phyloP scores from a whole-genome alignment of 2,113 vertebrate genomes.

The Coryphaenoides rupestris region DNA sequence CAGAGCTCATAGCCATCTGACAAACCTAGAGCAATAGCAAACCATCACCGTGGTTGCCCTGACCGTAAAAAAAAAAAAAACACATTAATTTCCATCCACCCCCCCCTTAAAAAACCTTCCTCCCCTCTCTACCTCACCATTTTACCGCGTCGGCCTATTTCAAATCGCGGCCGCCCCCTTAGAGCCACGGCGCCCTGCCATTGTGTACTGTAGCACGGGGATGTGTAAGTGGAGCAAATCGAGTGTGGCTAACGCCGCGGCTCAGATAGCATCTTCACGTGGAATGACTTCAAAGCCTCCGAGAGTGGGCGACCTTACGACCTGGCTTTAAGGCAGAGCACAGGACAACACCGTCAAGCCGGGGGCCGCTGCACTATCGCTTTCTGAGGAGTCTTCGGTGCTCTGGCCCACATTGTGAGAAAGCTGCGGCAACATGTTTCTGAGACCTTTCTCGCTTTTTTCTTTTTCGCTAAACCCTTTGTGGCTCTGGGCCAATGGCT shows the following conservation, averaged over 20 bases:
- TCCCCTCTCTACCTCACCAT: constrained; percentile 19
- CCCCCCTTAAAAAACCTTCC: constrained; percentile 13
- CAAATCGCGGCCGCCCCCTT: constrained; percentile 21
- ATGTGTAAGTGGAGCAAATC: constrained; percentile 24
- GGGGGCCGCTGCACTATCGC: constrained; percentile 46
- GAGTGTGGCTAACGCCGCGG: constrained; percentile 39
- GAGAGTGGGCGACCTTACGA: constrained; percentile 55
- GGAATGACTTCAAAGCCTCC: constrained; percentile 54
- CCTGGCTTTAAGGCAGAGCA: constrained; percentile 48
- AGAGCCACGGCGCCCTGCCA: constrained; percentile 9
- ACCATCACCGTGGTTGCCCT: constrained; percentile 22
- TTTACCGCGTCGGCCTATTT: constrained; percentile 29
- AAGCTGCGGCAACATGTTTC: constrained; percentile 62
- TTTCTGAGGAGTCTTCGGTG: constrained; percentile 46
- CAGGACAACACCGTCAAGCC: constrained; percentile 46
- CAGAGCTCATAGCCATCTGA: constrained; percentile 43
- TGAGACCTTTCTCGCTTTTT: constrained; percentile 50
- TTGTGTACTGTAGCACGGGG: constrained; percentile 19
- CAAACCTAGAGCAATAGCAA: constrained; percentile 28
- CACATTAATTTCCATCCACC: constrained; percentile 17
- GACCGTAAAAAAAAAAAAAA: constrained; percentile 30
- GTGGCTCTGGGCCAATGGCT: constrained; percentile 69
- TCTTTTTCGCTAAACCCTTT: constrained; percentile 59
- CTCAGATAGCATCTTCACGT: constrained; percentile 54
- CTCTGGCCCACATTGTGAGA: constrained; percentile 62